phyloP scores from a whole-genome alignment of 2,888 invertebrate genomes.

The Oscheius sp. region DNA sequence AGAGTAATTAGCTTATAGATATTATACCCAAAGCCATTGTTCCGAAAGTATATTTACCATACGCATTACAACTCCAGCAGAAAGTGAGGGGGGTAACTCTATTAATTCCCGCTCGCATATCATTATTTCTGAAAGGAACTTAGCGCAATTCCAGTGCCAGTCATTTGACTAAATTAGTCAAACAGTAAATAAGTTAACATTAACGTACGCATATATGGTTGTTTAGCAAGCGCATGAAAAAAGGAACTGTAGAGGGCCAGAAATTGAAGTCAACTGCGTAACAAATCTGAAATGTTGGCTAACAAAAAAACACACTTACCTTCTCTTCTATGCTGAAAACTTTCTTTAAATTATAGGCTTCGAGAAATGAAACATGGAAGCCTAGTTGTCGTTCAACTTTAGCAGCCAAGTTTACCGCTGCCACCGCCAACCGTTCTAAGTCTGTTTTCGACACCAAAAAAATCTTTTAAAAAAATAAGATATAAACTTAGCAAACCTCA shows the following conservation, averaged over 20 bases:
- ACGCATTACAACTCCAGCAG: constrained; percentile 15
- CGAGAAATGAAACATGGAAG: not conserved
- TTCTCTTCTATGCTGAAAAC: constrained; percentile 7
- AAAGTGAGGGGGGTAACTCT: not conserved
- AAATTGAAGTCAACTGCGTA: not conserved
- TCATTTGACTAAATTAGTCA: not conserved
- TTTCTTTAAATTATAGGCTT: not conserved
- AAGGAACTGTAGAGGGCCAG: constrained; percentile 16
- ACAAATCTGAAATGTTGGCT: constrained; percentile 5
- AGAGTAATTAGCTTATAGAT: not conserved
- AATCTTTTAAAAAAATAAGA: not conserved
- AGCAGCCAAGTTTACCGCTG: constrained; percentile 13
- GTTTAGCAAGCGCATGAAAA: constrained; percentile 20
- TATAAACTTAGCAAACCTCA: not conserved
- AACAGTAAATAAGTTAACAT: not conserved
- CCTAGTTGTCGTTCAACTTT: constrained; percentile 14
- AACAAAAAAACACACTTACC: not conserved
- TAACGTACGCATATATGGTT: not conserved
- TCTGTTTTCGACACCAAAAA: not conserved
- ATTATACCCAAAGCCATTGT: constrained; percentile 1
- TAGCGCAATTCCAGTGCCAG: constrained; percentile 10
- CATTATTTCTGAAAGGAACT: constrained; percentile 7
- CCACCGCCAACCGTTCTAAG: constrained; percentile 8
- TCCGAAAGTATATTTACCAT: not conserved
- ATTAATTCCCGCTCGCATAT: constrained; percentile 1